Percentiles rank a stretch among this genome's conserved stretches.
These are phyloP conservation scores for Megaceryle maxima DNA, from an alignment of 2,113 vertebrate genomes.

Conservation along the genomic window DNA sequence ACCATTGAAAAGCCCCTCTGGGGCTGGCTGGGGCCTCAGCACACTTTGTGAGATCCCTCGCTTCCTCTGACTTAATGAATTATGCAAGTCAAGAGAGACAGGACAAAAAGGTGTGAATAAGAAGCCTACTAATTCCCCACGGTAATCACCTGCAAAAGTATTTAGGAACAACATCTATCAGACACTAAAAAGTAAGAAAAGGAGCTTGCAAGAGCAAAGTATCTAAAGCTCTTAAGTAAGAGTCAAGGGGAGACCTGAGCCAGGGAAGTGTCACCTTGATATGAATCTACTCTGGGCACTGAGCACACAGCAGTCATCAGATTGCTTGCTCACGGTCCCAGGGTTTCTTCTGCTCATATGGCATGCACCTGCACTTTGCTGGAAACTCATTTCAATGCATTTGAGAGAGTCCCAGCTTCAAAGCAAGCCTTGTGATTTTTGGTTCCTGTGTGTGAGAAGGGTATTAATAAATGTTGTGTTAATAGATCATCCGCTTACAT, in stretches of 20 bases:
- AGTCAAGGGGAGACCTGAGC: neutral
- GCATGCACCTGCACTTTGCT: conserved; percentile 43
- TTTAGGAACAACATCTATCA: conserved; percentile 44
- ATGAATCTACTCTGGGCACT: neutral
- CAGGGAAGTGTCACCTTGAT: conserved; percentile 53
- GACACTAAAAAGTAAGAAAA: conserved; percentile 4
- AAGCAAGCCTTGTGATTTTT: conserved; percentile 39
- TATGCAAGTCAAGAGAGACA: conserved; percentile 25
- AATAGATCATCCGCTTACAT: neutral
- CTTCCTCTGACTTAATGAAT: conserved; percentile 58
- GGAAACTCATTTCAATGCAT: neutral
- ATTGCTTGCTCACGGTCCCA: neutral
- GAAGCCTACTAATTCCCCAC: conserved; percentile 42
- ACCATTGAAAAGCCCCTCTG: neutral
- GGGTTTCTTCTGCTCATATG: conserved; percentile 57
- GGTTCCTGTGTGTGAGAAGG: conserved; percentile 45
- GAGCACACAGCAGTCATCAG: conserved; percentile 46
- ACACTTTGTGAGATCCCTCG: neutral
- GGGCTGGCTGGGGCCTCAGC: neutral
- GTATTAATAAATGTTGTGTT: conserved; percentile 45
- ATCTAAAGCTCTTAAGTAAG: neutral
- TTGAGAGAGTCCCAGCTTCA: conserved; percentile 28
- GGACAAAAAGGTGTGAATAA: conserved; percentile 58
- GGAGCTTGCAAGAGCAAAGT: neutral
- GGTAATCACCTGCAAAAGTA: conserved; percentile 62